Evolutionary conservation across 2,113 vertebrate species (phyloP).

Genomic region (Etheostoma spectabile): DNA sequence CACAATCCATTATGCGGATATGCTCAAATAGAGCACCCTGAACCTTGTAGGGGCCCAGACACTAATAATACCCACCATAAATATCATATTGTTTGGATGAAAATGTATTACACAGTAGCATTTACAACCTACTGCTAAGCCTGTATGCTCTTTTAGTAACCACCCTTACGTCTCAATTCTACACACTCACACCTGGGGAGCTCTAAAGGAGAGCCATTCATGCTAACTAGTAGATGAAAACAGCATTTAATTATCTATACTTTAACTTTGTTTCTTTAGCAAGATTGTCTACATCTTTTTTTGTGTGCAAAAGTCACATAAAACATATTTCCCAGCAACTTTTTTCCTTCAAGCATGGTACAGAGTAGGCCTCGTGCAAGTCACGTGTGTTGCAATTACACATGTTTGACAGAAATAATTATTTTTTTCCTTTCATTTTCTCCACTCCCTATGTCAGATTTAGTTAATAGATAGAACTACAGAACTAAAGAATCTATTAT

Average conservation of each 20-base stretch:
- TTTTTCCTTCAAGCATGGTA: background rate
- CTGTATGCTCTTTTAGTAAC: too few species aligned
- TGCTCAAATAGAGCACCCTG: too few species aligned
- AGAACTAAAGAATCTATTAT: background rate
- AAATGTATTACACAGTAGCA: too few species aligned
- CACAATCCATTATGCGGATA: too few species aligned
- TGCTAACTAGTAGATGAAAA: background rate
- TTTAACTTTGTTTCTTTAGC: background rate
- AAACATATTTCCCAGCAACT: background rate
- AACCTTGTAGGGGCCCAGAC: too few species aligned
- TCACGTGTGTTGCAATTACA: background rate
- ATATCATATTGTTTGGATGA: too few species aligned
- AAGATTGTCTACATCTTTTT: background rate
- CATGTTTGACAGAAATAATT: background rate
- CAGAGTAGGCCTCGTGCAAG: background rate
- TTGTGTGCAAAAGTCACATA: background rate
- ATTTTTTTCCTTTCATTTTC: background rate
- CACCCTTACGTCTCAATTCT: too few species aligned
- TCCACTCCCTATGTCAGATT: background rate
- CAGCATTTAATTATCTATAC: background rate
- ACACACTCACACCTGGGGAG: background rate
- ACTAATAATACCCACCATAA: too few species aligned
- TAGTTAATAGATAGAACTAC: background rate
- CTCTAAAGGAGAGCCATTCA: background rate
- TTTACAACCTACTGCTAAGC: too few species aligned